Percentiles rank a stretch among this genome's conserved stretches.
Evolutionary conservation across 2,113 vertebrate genomes (phyloP).

Genomic region (Catagonus wagneri): DNA sequence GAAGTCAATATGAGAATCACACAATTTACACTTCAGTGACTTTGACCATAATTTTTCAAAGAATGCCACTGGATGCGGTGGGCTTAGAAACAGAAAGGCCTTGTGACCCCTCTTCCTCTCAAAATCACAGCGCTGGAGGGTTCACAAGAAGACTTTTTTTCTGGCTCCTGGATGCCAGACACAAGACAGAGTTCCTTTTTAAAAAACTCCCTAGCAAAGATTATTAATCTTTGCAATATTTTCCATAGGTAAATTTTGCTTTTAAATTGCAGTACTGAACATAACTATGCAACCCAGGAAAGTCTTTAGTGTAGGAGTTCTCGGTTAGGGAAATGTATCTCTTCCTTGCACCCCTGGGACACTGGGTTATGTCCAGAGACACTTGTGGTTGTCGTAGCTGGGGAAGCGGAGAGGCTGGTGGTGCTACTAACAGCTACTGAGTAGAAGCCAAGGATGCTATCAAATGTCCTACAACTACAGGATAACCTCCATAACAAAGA

Average conservation of each 20-base stretch:
- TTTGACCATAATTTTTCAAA: conserved; percentile 61
- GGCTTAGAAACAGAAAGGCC: conserved; percentile 14
- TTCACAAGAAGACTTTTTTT: neutral
- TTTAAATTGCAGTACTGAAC: conserved; percentile 14
- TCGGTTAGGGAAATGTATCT: neutral
- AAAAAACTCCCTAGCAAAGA: neutral
- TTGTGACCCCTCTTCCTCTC: neutral
- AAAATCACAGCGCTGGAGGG: neutral
- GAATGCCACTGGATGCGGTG: neutral
- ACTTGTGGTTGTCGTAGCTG: neutral
- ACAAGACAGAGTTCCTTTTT: neutral
- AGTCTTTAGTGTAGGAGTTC: neutral
- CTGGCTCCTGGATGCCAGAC: neutral
- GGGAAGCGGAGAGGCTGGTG: neutral
- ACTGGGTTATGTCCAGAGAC: neutral
- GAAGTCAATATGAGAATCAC: conserved; percentile 70
- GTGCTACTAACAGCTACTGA: neutral
- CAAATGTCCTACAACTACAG: neutral
- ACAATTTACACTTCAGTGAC: conserved; percentile 62
- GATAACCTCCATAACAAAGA: neutral
- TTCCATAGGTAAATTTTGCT: neutral
- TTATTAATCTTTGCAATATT: neutral
- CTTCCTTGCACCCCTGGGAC: neutral
- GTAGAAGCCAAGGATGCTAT: neutral
- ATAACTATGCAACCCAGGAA: neutral